Percentiles rank a stretch among this genome's conserved stretches.
Evolutionary conservation across 2,113 vertebrate species (phyloP).

Genomic region (Eretmochelys imbricata): DNA sequence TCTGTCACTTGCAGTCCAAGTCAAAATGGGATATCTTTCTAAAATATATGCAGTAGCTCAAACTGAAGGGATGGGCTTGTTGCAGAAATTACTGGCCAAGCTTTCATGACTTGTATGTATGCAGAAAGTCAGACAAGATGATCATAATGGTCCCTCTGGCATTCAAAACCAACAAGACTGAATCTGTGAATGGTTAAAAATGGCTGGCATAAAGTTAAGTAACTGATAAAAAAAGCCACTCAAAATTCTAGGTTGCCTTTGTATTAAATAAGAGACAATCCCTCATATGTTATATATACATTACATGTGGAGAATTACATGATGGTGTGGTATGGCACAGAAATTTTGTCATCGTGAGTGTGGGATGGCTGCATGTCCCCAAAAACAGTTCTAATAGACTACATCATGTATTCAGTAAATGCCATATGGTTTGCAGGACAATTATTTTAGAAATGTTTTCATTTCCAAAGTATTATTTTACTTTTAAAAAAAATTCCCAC

Average conservation of each 20-base stretch:
- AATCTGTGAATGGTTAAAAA: background rate
- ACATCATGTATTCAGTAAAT: background rate
- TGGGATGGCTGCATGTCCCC: background rate
- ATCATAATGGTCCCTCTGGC: background rate
- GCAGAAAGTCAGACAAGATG: background rate
- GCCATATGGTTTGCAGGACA: background rate
- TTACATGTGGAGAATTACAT: background rate
- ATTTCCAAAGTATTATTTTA: background rate
- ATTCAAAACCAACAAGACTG: background rate
- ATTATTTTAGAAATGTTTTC: background rate
- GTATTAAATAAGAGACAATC: background rate
- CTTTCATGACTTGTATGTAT: background rate
- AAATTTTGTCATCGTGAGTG: background rate
- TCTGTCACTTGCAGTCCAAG: background rate
- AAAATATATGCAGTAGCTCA: background rate
- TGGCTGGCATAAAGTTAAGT: background rate
- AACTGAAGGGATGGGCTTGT: background rate
- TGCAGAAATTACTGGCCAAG: background rate
- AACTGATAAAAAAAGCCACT: background rate
- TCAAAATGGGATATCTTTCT: background rate
- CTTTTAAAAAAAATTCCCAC: background rate
- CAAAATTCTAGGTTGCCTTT: background rate
- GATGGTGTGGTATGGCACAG: background rate
- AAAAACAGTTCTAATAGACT: slow-evolving; percentile 9
- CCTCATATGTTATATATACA: background rate